phyloP scores from a whole-genome alignment of 1,140 invertebrate genomes.

The Meloidogyne exigua region DNA sequence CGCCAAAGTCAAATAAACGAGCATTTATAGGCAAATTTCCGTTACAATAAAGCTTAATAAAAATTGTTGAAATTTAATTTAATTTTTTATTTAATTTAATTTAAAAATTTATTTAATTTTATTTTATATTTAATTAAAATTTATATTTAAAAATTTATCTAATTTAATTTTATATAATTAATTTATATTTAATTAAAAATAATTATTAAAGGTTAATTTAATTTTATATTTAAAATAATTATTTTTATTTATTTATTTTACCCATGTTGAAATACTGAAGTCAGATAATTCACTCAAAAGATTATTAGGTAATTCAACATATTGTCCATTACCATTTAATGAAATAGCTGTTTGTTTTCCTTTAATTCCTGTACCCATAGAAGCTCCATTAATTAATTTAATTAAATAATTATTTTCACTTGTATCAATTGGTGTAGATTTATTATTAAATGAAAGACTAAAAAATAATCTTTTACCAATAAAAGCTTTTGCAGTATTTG shows the following conservation, averaged over 20 bases:
- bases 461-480: background rate
- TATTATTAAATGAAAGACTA: background rate
- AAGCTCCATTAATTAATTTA: constrained; percentile 2
- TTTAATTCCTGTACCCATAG: background rate
- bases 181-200: too few species aligned
- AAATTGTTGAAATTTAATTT: background rate
- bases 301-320: background rate
- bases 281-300: background rate
- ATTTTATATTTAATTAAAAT: too few species aligned
- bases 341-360: background rate
- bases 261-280: background rate
- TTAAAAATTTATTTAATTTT: too few species aligned
- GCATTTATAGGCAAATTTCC: background rate
- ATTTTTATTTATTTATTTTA: too few species aligned
- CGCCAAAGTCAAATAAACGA: background rate
- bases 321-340: background rate
- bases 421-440: background rate
- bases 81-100: too few species aligned
- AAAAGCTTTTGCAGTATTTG: constrained; percentile 2
- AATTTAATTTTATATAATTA: too few species aligned
- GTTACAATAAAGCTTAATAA: background rate
- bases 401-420: background rate
- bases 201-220: too few species aligned
- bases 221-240: background rate
- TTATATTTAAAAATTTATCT: too few species aligned